These are phyloP conservation scores for Thereva nobilitata DNA, from an alignment of 2,888 invertebrate species.

Conservation along the genomic window DNA sequence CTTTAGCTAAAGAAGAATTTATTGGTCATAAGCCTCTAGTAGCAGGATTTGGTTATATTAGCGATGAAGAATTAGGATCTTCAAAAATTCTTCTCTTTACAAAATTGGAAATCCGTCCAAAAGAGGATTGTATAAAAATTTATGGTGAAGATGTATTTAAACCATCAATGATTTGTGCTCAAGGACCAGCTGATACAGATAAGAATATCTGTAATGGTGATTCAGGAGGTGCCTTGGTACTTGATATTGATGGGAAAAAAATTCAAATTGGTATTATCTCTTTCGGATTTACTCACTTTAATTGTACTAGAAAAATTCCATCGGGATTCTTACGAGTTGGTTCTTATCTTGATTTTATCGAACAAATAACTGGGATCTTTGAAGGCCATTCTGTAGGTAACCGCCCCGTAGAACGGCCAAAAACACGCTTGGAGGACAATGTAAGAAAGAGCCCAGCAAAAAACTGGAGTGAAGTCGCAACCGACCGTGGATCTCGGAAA, in stretches of 20 bases:
- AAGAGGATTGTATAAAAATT: constrained; percentile 45
- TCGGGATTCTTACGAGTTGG: constrained; percentile 52
- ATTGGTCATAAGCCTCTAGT: constrained; percentile 47
- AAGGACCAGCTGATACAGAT: constrained; percentile 47
- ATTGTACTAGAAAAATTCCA: constrained; percentile 50
- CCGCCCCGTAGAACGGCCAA: too few relatives aligned
- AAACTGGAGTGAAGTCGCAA: too few relatives aligned
- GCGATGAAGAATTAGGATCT: constrained; percentile 51
- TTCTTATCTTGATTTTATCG: constrained; percentile 43
- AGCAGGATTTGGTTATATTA: constrained; percentile 51
- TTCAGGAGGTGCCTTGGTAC: constrained; percentile 53
- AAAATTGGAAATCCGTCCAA: constrained; percentile 49
- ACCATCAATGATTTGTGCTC: constrained; percentile 49
- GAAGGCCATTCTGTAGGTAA: too few relatives aligned
- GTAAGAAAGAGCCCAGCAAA: too few relatives aligned
- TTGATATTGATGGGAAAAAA: constrained; percentile 42
- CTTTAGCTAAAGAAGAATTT: constrained; percentile 44
- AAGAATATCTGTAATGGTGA: constrained; percentile 55
- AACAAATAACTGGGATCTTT: too few relatives aligned
- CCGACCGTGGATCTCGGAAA: too few relatives aligned
- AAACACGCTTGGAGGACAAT: too few relatives aligned
- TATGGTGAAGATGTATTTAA: constrained; percentile 47
- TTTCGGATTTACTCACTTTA: constrained; percentile 53
- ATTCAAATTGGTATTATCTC: constrained; percentile 56
- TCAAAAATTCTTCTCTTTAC: constrained; percentile 49